Base-by-base conservation (phyloP, 2,113 vertebrate species). In the Calcarius ornatus region DNA sequence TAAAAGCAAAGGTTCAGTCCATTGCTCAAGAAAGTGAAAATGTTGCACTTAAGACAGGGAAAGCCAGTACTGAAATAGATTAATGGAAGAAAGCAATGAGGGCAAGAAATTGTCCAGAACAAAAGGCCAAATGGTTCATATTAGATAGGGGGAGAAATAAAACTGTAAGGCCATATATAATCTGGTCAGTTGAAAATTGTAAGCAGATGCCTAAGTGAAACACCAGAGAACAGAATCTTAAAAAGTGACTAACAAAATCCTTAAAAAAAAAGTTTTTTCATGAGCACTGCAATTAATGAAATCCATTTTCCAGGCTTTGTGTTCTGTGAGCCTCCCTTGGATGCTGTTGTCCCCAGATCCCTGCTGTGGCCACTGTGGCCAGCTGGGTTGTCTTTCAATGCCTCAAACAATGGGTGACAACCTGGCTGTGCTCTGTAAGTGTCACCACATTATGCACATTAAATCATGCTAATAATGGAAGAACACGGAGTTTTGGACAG, bases 51-150 rank as follows among this genome's bases (percentile, higher is more conserved):
- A 68, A 35, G 19, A 78, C 76, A 88, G 13, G 72, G n/a, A n/a
- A 86, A 81, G 35, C 0, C 35, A 65, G 35, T 30, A 56, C 45
- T 69, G 53, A 88, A 95, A 61, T 18, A 86, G 73, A 92, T 92
- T 72, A 95, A 90, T 88, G 83, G 50, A 33, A 37, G 70, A 53
- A 85, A 69, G 54, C 45, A 76, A 72, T 7, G 53, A 92, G 84
- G 43, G 64, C 43, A 90, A 80, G 71, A 88, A 85, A 22, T 10
- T 69, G 30, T 7, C 61, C 50, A 76, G 71, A 86, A 82, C 35
- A 65, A 92, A 95, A 95, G 91, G 82, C 82, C 91, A 96, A 94
- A 65, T 69, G 31, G 50, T 90, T 94, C 63, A n/a, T 24, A 31
- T 53, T 43, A 53, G 80, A 83, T 80, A 92, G 71, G 54, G 68